phyloP scores from a whole-genome alignment of 1,140 invertebrate species.

The Thereuonema tuberculata region DNA sequence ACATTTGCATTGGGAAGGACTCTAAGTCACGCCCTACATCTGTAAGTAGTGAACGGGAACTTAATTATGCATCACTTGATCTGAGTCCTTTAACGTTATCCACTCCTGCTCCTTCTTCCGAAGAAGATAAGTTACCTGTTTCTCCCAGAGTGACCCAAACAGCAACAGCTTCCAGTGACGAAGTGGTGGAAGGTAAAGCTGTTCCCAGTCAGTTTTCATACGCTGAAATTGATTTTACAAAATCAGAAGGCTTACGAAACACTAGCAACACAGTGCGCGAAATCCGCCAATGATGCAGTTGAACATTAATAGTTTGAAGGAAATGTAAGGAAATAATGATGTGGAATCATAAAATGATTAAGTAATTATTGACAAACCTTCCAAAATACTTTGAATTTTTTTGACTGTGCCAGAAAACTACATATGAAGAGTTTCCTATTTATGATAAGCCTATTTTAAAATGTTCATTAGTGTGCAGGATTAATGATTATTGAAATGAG shows the following conservation, averaged over 20 bases:
- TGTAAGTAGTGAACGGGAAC: slow-evolving; percentile 33
- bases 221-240: slow-evolving; percentile 55
- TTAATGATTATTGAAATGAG: too few species aligned
- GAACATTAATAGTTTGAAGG: too few species aligned
- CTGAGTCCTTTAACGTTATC: slow-evolving; percentile 35
- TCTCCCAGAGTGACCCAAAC: slow-evolving; percentile 18
- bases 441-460: too few species aligned
- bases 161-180: slow-evolving; percentile 4
- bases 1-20: slow-evolving; percentile 14
- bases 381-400: too few species aligned
- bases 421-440: too few species aligned
- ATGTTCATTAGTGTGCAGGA: too few species aligned
- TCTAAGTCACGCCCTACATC: slow-evolving; percentile 32
- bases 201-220: slow-evolving; percentile 34
- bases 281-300: slow-evolving; percentile 2
- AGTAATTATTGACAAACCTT: too few species aligned
- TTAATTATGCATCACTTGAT: slow-evolving; percentile 53
- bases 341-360: too few species aligned
- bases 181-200: neutral
- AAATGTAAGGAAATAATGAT: too few species aligned
- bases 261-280: neutral
- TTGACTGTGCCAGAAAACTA: too few species aligned
- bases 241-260: slow-evolving; percentile 34
- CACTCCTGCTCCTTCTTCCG: slow-evolving; percentile 4
- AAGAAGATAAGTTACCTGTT: slow-evolving; percentile 17